Conservation (phyloP, 2,797 vertebrate species). For the Hoplostethus mediterraneus region DNA sequence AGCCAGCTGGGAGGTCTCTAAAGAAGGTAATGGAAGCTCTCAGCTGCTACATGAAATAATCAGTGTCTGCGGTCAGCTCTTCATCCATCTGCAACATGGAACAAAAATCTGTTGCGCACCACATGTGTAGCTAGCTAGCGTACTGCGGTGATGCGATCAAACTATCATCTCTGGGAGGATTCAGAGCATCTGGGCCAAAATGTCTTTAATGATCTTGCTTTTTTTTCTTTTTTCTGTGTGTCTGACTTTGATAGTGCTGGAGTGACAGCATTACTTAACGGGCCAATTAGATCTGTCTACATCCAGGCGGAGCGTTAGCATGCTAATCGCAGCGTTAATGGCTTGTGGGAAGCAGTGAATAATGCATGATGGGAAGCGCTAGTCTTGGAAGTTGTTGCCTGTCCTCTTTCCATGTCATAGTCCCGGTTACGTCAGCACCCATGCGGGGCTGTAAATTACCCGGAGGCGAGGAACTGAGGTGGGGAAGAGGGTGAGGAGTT, state of each 20-base stretch:
- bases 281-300: conserved; percentile 36
- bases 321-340: conserved; percentile 53
- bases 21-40: conserved; percentile 62
- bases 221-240: conserved; percentile 45
- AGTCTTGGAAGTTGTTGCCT: conserved; percentile 38
- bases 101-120: conserved; percentile 66
- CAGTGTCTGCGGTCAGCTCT: conserved; percentile 62
- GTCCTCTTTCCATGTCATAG: conserved; percentile 66
- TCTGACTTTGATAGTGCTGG: conserved; percentile 31
- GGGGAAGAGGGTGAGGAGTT: conserved; percentile 55
- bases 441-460: conserved; percentile 48
- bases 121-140: conserved; percentile 54
- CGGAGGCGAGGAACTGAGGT: conserved; percentile 32
- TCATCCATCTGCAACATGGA: conserved; percentile 65
- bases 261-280: conserved; percentile 47
- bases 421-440: conserved; percentile 58
- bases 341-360: conserved; percentile 49
- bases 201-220: conserved; percentile 49
- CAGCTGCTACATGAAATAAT: conserved; percentile 73
- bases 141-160: conserved; percentile 62
- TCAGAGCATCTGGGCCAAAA: conserved; percentile 52
- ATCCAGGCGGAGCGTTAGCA: conserved; percentile 33
- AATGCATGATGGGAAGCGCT: conserved; percentile 44
- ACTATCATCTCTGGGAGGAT: conserved; percentile 56
- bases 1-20: conserved; percentile 70